Base-by-base conservation (phyloP, 2,113 vertebrate genomes). In the Pungitius pungitius region DNA sequence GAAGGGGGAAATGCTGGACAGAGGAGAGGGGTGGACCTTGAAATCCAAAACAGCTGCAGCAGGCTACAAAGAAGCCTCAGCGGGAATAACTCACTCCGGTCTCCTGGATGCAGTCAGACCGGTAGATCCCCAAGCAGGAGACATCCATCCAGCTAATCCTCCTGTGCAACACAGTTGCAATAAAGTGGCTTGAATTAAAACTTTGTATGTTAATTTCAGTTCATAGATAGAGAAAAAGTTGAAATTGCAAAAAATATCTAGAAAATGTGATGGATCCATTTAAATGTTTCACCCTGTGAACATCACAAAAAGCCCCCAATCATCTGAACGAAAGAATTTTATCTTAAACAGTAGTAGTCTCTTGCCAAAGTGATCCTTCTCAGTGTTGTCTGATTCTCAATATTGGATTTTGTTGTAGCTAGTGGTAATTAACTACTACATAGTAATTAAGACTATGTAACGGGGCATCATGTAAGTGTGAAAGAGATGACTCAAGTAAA, bases 41-140 rank as follows among this genome's bases (percentile, higher is more conserved):
- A 94, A 93, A 94, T 94, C 80, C 88, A 89, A 93, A 93, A 75
- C 92, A 94, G 91, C 80, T 85, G 45, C 83, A 58, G 81, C 84
- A 45, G 80, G 75, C 83, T 75, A 81, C 87, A 91, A 85, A 91
- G 86, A 69, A 87, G 77, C 76, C 84, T 90, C 90, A 89, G 88
- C 85, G 90, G 89, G 90, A 91, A 92, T 79, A 87, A 89, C 84
- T 94, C 88, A 90, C 87, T 87, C 85, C 84, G 75, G 78, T 84
- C 77, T 80, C 67, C 70, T 77, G 82, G 87, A 85, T 49, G 73
- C 69, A 55, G 73, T 75, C 72, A 73, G 78, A 65, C 70, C 80
- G 84, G 75, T 63, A n/a, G 14, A 64, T 64, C 80, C 73, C 68
- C 63, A 35, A 56, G 55, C 72, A 60, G 40, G n/a, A n/a, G n/a